Evolutionary conservation across 2,113 vertebrate species (phyloP).

Genomic region (Podilymbus podiceps): DNA sequence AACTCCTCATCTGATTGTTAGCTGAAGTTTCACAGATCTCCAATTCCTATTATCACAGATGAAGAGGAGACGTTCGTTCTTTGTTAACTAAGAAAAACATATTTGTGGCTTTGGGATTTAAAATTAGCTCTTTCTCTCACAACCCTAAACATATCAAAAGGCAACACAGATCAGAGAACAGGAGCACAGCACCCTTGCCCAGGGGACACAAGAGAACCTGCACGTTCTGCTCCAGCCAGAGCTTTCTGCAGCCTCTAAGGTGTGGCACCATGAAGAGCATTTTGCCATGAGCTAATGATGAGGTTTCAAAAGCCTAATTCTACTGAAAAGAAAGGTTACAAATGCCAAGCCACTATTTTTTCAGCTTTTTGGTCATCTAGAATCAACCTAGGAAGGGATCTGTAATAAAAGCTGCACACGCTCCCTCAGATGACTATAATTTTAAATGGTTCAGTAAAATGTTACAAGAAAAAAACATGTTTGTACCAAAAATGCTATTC

Average conservation of each 20-base stretch:
- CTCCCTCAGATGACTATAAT: not conserved
- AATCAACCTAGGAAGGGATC: not conserved
- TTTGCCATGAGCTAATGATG: not conserved
- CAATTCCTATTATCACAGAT: not conserved
- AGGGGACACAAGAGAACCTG: not conserved
- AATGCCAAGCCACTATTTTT: not conserved
- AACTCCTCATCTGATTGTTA: not conserved
- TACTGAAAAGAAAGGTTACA: not conserved
- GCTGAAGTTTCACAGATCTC: not conserved
- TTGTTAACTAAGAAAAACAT: not conserved
- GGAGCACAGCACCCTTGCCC: not conserved
- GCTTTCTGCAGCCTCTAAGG: not conserved
- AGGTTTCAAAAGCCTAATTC: not conserved
- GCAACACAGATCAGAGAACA: not conserved
- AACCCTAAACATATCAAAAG: not conserved
- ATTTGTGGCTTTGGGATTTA: not conserved
- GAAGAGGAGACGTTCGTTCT: not conserved
- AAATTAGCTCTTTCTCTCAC: not conserved
- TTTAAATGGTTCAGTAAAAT: not conserved
- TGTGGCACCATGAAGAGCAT: not conserved
- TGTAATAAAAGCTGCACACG: not conserved
- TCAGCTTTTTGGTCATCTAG: not conserved
- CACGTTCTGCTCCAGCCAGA: not conserved
- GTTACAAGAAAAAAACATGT: not conserved
- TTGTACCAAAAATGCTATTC: not conserved